These are phyloP conservation scores for Glaucomys volans DNA, from an alignment of 2,113 vertebrate genomes.

Conservation along the genomic window DNA sequence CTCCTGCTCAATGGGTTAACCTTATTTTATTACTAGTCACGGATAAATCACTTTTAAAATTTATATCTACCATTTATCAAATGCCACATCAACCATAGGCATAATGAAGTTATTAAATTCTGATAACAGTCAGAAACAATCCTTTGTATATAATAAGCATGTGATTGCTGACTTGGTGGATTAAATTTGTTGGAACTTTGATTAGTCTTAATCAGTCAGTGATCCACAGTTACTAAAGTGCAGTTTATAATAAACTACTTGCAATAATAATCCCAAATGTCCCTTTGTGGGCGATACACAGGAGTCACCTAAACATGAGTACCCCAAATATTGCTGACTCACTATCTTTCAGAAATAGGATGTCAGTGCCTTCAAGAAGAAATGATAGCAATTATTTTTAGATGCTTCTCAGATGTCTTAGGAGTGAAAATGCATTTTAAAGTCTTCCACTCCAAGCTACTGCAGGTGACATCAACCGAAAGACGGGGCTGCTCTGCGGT, in stretches of 20 bases:
- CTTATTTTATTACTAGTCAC: neutral
- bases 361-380: neutral
- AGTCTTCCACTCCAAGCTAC: neutral
- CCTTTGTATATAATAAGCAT: neutral
- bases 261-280: neutral
- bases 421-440: neutral
- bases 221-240: neutral
- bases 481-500: neutral
- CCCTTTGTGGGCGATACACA: neutral
- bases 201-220: conserved; percentile 13
- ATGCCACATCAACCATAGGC: neutral
- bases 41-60: neutral
- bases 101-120: neutral
- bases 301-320: neutral
- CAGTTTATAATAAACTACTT: neutral
- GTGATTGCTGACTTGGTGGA: neutral
- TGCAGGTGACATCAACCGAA: neutral
- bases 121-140: neutral
- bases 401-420: conserved; percentile 32
- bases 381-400: conserved; percentile 8
- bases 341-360: neutral
- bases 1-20: neutral
- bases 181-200: neutral
- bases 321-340: neutral
- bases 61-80: neutral